Percentiles rank a stretch among this genome's conserved stretches.
Conservation (phyloP, 1,140 invertebrate genomes). For the Sitobion miscanthi region DNA sequence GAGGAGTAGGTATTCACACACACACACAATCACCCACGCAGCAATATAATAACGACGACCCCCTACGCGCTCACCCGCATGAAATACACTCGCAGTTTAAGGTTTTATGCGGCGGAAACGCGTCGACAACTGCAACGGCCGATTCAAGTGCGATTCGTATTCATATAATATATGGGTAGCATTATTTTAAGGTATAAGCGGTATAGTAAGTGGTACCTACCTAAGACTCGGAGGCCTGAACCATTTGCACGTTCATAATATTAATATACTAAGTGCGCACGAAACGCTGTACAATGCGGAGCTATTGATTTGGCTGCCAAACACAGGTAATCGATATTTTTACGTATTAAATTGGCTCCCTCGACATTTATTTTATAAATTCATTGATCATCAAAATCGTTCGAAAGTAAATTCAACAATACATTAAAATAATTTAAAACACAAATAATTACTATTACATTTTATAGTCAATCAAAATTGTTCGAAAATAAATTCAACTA, state of each 20-base stretch:
- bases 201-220: background rate
- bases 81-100: background rate
- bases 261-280: background rate
- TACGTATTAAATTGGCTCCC: no score
- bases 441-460: no score
- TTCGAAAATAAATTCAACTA: no score
- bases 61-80: background rate
- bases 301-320: no score
- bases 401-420: no score
- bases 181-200: background rate
- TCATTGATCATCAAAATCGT: no score
- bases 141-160: background rate
- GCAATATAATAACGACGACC: background rate
- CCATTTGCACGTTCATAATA: background rate
- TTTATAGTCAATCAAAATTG: no score
- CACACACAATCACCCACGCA: no score
- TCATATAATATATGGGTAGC: background rate
- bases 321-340: no score
- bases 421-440: no score
- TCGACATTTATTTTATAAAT: no score
- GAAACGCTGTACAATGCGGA: background rate
- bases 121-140: background rate
- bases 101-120: background rate
- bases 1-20: background rate
- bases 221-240: background rate